Evolutionary conservation across 2,113 vertebrate genomes (phyloP).

Genomic region (Tragelaphus buxtoni): DNA sequence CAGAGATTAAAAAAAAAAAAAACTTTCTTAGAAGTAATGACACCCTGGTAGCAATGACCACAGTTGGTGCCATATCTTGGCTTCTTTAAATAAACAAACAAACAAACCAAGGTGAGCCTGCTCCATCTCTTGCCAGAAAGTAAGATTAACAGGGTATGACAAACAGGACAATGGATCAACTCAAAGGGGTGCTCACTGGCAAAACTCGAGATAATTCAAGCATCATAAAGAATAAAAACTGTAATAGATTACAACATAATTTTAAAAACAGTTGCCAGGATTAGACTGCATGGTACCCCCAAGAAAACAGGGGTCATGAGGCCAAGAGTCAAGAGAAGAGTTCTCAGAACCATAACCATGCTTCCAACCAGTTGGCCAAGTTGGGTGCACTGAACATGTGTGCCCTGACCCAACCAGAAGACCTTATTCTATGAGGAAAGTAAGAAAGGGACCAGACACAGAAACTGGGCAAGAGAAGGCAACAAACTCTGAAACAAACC

Average conservation of each 20-base stretch:
- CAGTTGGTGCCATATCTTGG: background rate
- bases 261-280: background rate
- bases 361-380: background rate
- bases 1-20: background rate
- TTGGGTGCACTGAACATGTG: background rate
- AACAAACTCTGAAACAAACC: background rate
- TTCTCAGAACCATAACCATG: background rate
- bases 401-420: background rate
- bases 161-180: background rate
- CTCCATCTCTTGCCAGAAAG: background rate
- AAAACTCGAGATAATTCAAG: background rate
- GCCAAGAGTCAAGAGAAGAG: background rate
- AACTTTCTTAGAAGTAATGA: background rate
- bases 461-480: background rate
- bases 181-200: background rate
- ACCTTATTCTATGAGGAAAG: background rate
- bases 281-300: too few species aligned
- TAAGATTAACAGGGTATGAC: background rate
- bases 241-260: background rate
- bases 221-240: background rate
- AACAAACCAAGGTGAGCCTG: background rate
- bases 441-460: background rate
- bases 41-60: background rate
- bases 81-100: background rate
- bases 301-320: background rate